A percentile compares a stretch with the other conserved stretches of the same genome.
These are phyloP conservation scores for Colius striatus DNA, from an alignment of 2,113 vertebrate genomes.

Conservation along the genomic window DNA sequence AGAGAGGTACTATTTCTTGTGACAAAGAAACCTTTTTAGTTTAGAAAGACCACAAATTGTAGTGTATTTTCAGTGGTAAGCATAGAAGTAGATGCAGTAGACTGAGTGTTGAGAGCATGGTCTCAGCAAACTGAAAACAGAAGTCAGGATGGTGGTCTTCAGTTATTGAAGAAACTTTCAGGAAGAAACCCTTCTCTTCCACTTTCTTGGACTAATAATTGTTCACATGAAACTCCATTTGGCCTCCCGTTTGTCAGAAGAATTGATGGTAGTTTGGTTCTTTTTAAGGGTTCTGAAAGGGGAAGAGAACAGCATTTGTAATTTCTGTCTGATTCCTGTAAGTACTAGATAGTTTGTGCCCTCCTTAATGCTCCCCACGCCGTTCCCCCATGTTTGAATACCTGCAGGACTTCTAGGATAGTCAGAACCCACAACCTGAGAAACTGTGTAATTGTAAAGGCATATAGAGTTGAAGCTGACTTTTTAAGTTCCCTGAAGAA, in stretches of 20 bases:
- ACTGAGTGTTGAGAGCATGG: background rate
- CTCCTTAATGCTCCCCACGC: background rate
- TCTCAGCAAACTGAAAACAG: background rate
- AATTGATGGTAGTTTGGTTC: background rate
- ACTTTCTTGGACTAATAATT: background rate
- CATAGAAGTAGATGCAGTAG: background rate
- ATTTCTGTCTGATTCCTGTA: background rate
- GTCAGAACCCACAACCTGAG: background rate
- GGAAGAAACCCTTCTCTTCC: background rate
- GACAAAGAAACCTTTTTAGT: background rate
- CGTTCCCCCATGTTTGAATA: fast-evolving
- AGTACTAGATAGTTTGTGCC: background rate
- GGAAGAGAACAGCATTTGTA: background rate
- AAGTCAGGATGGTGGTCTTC: background rate
- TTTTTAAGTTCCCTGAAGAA: background rate
- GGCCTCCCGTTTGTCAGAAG: background rate
- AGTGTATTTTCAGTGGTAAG: background rate
- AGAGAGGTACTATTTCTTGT: background rate
- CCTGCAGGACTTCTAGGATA: background rate
- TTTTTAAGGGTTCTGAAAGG: background rate
- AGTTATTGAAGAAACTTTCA: background rate
- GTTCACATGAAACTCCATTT: background rate
- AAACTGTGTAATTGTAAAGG: background rate
- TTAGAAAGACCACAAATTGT: background rate
- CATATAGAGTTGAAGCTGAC: background rate